Evolutionary conservation across 1,140 invertebrate genomes (phyloP).

Genomic region (Nephotettix cincticeps): DNA sequence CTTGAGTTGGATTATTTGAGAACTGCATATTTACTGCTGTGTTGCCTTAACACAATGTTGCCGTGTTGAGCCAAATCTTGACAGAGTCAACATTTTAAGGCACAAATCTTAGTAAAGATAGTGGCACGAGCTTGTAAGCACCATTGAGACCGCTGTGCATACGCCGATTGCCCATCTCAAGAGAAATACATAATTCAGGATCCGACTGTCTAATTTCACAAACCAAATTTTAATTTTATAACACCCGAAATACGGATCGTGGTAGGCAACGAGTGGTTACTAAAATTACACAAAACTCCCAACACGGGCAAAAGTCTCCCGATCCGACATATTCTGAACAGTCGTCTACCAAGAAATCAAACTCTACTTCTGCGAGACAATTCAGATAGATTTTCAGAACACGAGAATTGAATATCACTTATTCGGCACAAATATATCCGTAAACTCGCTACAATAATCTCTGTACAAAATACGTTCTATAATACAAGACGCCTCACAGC

Average conservation of each 20-base stretch:
- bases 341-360: background rate
- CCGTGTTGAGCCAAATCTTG: constrained; percentile 18
- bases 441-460: constrained; percentile 18
- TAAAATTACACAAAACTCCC: constrained; percentile 11
- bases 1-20: background rate
- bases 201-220: constrained; percentile 2
- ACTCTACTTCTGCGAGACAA: constrained; percentile 5
- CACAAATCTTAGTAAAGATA: constrained; percentile 19
- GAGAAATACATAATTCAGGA: constrained; percentile 12
- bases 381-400: constrained; percentile 4
- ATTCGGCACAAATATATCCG: constrained; percentile 17
- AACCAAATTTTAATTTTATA: background rate
- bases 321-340: constrained; percentile 15
- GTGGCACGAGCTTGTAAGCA: constrained; percentile 17
- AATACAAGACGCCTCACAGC: constrained; percentile 15
- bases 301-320: constrained; percentile 7
- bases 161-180: constrained; percentile 4
- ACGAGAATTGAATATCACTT: constrained; percentile 12
- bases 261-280: constrained; percentile 18
- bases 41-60: background rate
- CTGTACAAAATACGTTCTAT: constrained; percentile 14
- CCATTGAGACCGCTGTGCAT: constrained; percentile 12
- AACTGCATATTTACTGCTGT: background rate
- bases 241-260: constrained; percentile 1
- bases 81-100: constrained; percentile 17